Evolutionary conservation across 2,113 vertebrate species (phyloP), one percentile per base, ranked within the genome.

Genomic region (Myiopsitta monachus): DNA sequence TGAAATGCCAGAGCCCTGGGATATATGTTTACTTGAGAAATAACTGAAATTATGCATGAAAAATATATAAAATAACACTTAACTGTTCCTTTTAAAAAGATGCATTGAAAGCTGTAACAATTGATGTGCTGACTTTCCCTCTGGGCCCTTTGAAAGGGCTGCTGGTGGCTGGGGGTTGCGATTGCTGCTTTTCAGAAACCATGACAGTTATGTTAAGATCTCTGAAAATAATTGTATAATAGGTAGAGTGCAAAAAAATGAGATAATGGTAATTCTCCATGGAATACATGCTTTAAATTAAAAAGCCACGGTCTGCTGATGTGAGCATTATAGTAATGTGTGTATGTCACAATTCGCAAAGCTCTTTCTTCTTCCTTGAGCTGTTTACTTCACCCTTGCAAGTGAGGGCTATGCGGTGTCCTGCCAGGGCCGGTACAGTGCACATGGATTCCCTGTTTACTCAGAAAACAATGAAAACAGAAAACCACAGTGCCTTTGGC

Each of bases 41-140:
- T 74, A 94, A 82, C 91, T 61, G 90, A 61, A 94, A 93, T 73
- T 73, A 84, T 54, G 49, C 91, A 87, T 90, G 91, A 90, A 81
- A 96, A 95, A 96, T 66, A 95, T 80, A 94, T 90, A 88, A 92
- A 97, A 92, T 95, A 94, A 96, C 93, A 83, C 94, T 96, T 94
- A 89, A 83, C 79, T 92, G 91, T 95, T 95, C 89, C 87, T 88
- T 92, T 70, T 67, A 83, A 88, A 92, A 90, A 59, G 76, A 33
- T 2, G 11, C 44, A 9, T 23, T 95, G 95, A 96, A 96, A 97
- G 97, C 96, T 87, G 54, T 75, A 92, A 91, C 89, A 91, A 94
- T 94, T 97, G 82, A 89, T 85, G 88, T 36, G 95, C 89, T 69
- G 88, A 51, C 91, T 98, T 96, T 96, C 95, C 90, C 96, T 95